phyloP scores from a whole-genome alignment of 2,888 invertebrate species.

The Drosophila aldrichi region DNA sequence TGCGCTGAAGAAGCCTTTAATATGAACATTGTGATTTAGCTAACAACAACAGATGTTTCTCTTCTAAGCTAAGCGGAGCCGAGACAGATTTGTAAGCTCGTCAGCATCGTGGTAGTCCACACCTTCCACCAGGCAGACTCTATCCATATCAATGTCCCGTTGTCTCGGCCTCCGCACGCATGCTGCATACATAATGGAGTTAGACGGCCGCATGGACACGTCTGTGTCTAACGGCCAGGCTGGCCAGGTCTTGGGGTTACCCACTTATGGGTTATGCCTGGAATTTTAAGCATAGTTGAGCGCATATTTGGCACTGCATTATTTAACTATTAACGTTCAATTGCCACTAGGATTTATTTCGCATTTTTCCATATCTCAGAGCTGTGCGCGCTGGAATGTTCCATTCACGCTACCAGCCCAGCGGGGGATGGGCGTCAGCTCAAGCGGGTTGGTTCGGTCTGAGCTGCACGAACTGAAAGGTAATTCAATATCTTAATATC shows the following conservation, averaged over 20 bases:
- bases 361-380: constrained; percentile 61
- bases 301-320: constrained; percentile 73
- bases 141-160: constrained; percentile 28
- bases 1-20: neutral
- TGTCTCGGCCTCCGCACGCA: constrained; percentile 53
- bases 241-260: constrained; percentile 38
- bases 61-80: constrained; percentile 5
- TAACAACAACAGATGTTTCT: constrained; percentile 2
- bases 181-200: constrained; percentile 73
- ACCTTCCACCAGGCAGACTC: neutral
- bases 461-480: constrained; percentile 74
- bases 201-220: constrained; percentile 54
- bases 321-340: constrained; percentile 79
- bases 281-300: constrained; percentile 77
- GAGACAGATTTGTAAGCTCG: constrained; percentile 38
- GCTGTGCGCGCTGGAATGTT: constrained; percentile 45
- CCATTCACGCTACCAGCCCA: neutral
- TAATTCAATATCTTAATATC: constrained; percentile 79
- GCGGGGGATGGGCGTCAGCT: constrained; percentile 3
- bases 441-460: constrained; percentile 53
- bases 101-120: neutral
- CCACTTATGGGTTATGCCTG: constrained; percentile 57
- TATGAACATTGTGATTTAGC: constrained; percentile 7
- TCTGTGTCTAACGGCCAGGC: constrained; percentile 31
- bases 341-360: constrained; percentile 69